phyloP scores from a whole-genome alignment of 2,888 invertebrate species.

The Heliconius erato region DNA sequence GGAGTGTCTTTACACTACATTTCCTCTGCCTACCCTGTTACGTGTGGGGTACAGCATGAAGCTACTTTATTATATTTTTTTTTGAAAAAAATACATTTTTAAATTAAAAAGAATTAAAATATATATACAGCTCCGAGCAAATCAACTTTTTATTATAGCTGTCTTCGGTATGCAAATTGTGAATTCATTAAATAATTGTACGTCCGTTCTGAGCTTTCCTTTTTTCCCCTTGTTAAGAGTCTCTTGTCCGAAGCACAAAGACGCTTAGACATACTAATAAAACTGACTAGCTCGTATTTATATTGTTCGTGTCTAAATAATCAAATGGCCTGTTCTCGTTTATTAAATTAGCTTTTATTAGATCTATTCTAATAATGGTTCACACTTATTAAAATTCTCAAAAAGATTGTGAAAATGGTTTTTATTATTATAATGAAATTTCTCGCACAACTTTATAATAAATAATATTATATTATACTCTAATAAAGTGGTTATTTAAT shows the following conservation, averaged over 20 bases:
- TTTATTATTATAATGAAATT: constrained; percentile 12
- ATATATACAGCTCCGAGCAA: constrained; percentile 58
- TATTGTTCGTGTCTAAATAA: constrained; percentile 44
- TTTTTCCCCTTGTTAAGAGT: constrained; percentile 72
- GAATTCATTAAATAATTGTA: constrained; percentile 83
- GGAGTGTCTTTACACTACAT: too few species aligned
- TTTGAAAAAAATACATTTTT: too few species aligned
- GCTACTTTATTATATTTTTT: too few species aligned
- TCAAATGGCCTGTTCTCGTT: constrained; percentile 38
- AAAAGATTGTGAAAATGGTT: background rate
- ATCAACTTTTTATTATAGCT: constrained; percentile 65
- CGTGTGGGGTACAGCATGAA: too few species aligned
- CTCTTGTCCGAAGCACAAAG: constrained; percentile 70
- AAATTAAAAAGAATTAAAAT: background rate
- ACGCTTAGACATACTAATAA: constrained; percentile 65
- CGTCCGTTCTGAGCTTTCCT: constrained; percentile 69
- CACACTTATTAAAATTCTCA: background rate
- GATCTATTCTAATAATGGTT: background rate
- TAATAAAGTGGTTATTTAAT: background rate
- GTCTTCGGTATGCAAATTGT: constrained; percentile 81
- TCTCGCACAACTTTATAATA: background rate
- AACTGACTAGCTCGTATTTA: constrained; percentile 47
- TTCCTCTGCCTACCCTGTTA: too few species aligned
- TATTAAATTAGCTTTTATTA: constrained; percentile 42
- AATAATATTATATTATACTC: background rate